Conservation (phyloP, 2,113 vertebrate genomes). For the Calyptomena viridis region DNA sequence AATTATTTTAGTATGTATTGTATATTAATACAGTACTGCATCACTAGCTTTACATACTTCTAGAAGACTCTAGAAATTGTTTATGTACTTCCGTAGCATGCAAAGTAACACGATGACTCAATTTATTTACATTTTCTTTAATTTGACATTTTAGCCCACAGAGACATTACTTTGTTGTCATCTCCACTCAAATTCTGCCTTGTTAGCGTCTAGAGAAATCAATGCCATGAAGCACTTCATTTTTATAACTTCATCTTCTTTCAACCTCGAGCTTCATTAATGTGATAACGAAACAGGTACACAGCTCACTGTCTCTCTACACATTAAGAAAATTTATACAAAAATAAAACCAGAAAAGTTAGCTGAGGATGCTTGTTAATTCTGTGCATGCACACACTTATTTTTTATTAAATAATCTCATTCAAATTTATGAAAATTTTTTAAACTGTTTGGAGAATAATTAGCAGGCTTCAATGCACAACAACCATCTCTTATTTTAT, state of each 20-base stretch:
- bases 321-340: background rate
- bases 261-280: constrained; percentile 28
- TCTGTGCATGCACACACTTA: background rate
- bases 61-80: constrained; percentile 3
- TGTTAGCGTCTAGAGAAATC: constrained; percentile 29
- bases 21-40: background rate
- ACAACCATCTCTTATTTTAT: background rate
- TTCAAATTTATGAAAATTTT: background rate
- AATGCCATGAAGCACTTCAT: constrained; percentile 16
- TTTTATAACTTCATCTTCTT: constrained; percentile 53
- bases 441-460: background rate
- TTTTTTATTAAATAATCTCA: background rate
- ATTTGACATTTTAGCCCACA: constrained; percentile 18
- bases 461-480: background rate
- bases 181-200: constrained; percentile 24
- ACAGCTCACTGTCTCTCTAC: background rate
- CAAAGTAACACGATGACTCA: background rate
- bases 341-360: background rate
- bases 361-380: background rate
- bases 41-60: background rate
- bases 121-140: constrained; percentile 49
- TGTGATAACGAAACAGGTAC: constrained; percentile 30
- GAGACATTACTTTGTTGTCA: constrained; percentile 45
- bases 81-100: background rate
- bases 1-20: background rate